These are phyloP conservation scores for Pissodes strobi DNA, from an alignment of 1,140 invertebrate genomes.

Conservation along the genomic window DNA sequence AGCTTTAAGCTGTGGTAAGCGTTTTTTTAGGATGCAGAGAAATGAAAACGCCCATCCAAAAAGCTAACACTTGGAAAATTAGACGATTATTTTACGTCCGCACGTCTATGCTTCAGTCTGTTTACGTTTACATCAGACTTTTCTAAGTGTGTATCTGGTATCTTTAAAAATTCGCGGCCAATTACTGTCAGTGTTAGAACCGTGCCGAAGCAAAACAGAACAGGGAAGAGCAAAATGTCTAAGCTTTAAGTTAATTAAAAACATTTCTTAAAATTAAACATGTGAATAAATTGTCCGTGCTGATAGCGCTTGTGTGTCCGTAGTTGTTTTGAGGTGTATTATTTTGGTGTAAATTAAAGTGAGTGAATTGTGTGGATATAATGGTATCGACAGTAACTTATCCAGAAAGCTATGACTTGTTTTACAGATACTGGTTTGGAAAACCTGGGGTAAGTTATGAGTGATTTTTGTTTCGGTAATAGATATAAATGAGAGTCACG, in stretches of 20 bases:
- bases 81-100: too few relatives aligned
- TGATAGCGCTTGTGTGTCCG: background rate
- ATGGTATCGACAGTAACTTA: background rate
- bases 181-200: conserved; percentile 26
- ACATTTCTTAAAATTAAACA: background rate
- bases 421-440: conserved; percentile 24
- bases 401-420: conserved; percentile 18
- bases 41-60: background rate
- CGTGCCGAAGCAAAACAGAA: conserved; percentile 18
- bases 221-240: conserved; percentile 3
- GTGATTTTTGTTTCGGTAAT: too few relatives aligned
- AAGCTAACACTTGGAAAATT: too few relatives aligned
- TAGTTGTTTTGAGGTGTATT: background rate
- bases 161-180: conserved; percentile 31
- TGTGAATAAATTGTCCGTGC: background rate
- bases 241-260: background rate
- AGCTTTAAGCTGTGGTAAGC: too few relatives aligned
- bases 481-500: too few relatives aligned
- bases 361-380: background rate
- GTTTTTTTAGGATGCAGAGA: background rate
- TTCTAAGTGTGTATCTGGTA: conserved; percentile 26
- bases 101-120: conserved; percentile 5
- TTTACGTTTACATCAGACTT: conserved; percentile 25
- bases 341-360: background rate
- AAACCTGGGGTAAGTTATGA: conserved; percentile 5